Conservation (phyloP, 2,797 vertebrate genomes). For the Clarias laeviceps region DNA sequence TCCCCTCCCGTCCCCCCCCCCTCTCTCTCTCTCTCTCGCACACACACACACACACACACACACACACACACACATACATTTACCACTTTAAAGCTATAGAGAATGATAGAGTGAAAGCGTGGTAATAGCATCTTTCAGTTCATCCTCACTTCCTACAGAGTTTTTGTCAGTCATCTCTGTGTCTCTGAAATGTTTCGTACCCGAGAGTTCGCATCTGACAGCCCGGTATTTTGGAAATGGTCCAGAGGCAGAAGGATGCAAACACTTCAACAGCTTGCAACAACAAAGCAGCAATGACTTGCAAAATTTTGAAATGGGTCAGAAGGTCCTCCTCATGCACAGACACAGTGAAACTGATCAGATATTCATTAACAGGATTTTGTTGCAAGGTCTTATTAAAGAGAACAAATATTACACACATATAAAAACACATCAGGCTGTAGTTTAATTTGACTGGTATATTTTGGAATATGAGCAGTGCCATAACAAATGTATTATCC, state of each 20-base stretch:
- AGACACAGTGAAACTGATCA: neutral
- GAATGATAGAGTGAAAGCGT: slow-evolving; percentile 5
- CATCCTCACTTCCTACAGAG: neutral
- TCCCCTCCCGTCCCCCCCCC: neutral
- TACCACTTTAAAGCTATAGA: neutral
- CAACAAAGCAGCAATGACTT: slow-evolving; percentile 37
- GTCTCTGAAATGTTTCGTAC: neutral
- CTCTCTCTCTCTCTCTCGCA: neutral
- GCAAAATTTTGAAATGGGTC: slow-evolving; percentile 35
- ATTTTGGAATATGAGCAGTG: neutral
- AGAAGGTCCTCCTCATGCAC: slow-evolving; percentile 7
- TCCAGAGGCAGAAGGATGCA: slow-evolving; percentile 8
- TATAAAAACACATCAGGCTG: neutral
- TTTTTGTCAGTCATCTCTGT: slow-evolving; percentile 10
- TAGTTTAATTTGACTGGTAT: neutral
- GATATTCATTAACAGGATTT: neutral
- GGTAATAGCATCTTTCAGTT: neutral
- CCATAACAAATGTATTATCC: slow-evolving; percentile 12
- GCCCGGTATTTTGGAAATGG: neutral
- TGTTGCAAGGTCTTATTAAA: neutral
- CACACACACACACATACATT: neutral
- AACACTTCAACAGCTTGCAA: neutral
- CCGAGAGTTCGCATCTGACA: slow-evolving; percentile 2
- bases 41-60: neutral
- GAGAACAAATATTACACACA: neutral